These are phyloP conservation scores for Calameuta pallipes DNA, from an alignment of 2,888 invertebrate species.

Conservation along the genomic window DNA sequence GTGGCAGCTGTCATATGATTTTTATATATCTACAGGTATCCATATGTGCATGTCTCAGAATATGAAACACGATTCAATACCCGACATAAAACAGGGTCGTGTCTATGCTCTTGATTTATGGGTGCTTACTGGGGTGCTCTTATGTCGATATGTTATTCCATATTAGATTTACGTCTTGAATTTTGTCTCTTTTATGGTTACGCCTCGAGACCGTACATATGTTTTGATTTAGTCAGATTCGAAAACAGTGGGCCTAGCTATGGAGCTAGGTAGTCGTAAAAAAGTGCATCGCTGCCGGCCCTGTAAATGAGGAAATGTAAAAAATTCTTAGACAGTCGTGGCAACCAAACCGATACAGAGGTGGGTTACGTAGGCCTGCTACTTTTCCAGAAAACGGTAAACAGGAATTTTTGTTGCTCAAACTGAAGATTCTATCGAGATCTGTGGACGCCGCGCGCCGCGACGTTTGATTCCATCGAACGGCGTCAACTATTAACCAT, in stretches of 20 bases:
- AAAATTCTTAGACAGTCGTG: not conserved
- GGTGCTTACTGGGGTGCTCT: slow-evolving; percentile 30
- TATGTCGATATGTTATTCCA: slow-evolving; percentile 34
- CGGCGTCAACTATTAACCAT: not conserved
- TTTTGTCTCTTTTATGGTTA: slow-evolving; percentile 29
- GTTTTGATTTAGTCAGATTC: not conserved
- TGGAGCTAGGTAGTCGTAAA: not conserved
- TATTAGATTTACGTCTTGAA: slow-evolving; percentile 30
- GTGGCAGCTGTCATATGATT: not conserved
- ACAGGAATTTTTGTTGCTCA: not conserved
- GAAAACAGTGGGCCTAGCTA: not conserved
- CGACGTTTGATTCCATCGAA: not conserved
- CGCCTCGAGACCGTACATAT: not conserved
- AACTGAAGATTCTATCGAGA: not conserved
- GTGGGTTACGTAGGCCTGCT: not conserved
- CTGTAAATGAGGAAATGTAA: not conserved
- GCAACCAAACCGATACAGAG: not conserved
- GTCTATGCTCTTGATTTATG: slow-evolving; percentile 36
- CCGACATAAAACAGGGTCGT: slow-evolving; percentile 28
- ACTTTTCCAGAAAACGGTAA: not conserved
- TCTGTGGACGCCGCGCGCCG: not conserved
- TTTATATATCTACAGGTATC: not conserved
- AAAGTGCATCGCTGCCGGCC: not conserved
- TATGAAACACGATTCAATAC: slow-evolving; percentile 1
- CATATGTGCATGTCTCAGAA: not conserved